Evolutionary conservation across 1,140 invertebrate genomes (phyloP), one percentile per base, ranked within the genome.

Genomic region (Oppia nitens): DNA sequence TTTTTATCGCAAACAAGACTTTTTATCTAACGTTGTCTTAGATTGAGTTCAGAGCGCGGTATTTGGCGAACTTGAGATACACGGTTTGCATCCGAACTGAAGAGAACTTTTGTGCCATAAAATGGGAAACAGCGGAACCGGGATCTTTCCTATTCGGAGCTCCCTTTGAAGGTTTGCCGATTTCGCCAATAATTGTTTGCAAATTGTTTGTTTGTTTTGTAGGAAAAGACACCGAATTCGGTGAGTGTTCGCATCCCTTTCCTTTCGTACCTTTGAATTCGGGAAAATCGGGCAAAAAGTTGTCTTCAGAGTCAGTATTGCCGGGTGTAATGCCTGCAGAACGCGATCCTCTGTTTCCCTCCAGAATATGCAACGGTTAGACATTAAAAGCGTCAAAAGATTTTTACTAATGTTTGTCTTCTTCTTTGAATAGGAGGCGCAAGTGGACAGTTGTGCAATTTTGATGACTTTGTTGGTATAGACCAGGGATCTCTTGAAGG

Each of bases 61-160:
- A 89, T 66, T 73, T 90, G 0, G 85, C 84, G 26, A 89, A 89
- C 70, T 85, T 89, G 68, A 84, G 89, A 66, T 91, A 90, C 69
- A 84, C 84, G 57, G 81, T 86, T 50, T 91, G 87, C 67, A 78
- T 90, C 20, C 71, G 87, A 26, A 81, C 80, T 61, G 87, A 90
- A 67, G 77, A 82, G 59, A 90, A 89, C 67, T 91, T 90, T 68
- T 90, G 87, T 64, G 83, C 85, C 1, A 84, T 91, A 50, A 65
- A 65, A 52, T 66, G 65, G 65, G 65, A 66, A 32, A 66, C 65
- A 3, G 65, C 63, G 50, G 56, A 47, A 14, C 53, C 53, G 3
- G 60, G 61, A 4, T 57, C 65, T 3, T 66, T 66, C 48, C 58
- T 63, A 11, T 66, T 62, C 56, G 65, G 65, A 17, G 48, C 51